Evolutionary conservation across 2,113 vertebrate species (phyloP).

Genomic region (Mixornis gularis): DNA sequence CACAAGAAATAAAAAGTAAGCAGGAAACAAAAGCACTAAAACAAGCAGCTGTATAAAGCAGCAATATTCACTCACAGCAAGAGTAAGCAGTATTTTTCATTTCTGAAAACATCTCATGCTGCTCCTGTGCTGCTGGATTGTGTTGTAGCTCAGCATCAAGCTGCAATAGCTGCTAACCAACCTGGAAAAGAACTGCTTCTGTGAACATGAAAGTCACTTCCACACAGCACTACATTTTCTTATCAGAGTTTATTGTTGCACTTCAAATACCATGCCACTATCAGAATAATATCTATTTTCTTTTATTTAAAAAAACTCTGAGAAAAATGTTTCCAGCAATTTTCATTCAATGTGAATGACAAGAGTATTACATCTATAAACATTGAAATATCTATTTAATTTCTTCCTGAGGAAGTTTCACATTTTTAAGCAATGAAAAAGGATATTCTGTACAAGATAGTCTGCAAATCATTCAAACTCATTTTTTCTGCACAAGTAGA

Average conservation of each 20-base stretch:
- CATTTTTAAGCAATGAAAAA: conserved; percentile 68
- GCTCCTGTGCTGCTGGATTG: background rate
- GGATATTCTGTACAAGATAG: conserved; percentile 64
- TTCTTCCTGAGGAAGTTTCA: conserved; percentile 77
- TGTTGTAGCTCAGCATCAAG: background rate
- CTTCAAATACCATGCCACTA: conserved; percentile 73
- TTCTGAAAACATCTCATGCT: conserved; percentile 22
- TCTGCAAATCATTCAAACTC: conserved; percentile 31
- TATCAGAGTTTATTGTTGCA: conserved; percentile 76
- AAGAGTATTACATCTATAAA: conserved; percentile 73
- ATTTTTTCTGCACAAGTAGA: conserved; percentile 36
- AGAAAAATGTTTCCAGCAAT: conserved; percentile 72
- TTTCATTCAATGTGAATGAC: conserved; percentile 83
- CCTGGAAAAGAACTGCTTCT: conserved; percentile 5
- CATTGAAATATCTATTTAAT: conserved; percentile 70
- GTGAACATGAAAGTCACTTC: conserved; percentile 33
- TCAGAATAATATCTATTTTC: conserved; percentile 68
- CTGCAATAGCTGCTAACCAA: background rate
- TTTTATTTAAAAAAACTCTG: conserved; percentile 63
- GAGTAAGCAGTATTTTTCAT: background rate
- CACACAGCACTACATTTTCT: conserved; percentile 50
- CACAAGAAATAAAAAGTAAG: background rate
- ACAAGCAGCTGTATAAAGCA: conserved; percentile 15
- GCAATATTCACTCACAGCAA: conserved; percentile 2
- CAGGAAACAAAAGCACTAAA: conserved; percentile 28